Evolutionary conservation across 1,140 invertebrate genomes (phyloP).

Genomic region (Pararge aegeria): DNA sequence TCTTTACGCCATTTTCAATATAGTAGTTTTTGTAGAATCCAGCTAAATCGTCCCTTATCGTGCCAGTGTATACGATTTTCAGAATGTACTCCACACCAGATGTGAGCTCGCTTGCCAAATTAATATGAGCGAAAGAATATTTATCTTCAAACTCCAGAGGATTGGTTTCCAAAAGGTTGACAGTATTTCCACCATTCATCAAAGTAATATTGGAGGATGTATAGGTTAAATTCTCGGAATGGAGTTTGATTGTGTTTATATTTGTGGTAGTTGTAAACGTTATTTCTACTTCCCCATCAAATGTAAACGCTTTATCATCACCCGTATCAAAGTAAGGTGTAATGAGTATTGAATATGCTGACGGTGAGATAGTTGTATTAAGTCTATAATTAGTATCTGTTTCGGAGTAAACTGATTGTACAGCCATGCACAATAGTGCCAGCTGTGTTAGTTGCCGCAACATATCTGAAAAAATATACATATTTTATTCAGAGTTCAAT

Average conservation of each 20-base stretch:
- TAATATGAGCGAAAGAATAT: constrained; percentile 63
- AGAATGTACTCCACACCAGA: constrained; percentile 59
- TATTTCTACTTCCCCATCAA: constrained; percentile 82
- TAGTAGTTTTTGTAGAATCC: constrained; percentile 93
- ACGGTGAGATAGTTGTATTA: constrained; percentile 81
- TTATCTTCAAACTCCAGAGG: constrained; percentile 52
- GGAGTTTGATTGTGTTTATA: constrained; percentile 80
- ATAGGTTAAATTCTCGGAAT: constrained; percentile 82
- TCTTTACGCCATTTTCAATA: constrained; percentile 67
- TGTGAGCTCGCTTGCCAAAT: constrained; percentile 47
- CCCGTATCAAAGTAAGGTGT: constrained; percentile 80
- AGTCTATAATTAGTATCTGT: constrained; percentile 79
- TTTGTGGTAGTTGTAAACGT: constrained; percentile 48
- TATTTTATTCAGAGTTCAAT: not conserved
- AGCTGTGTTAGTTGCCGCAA: constrained; percentile 28
- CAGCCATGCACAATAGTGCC: constrained; percentile 22
- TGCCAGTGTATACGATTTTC: constrained; percentile 77
- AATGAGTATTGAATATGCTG: constrained; percentile 83
- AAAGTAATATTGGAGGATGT: constrained; percentile 58
- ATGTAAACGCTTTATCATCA: constrained; percentile 79
- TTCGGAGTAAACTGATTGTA: constrained; percentile 29
- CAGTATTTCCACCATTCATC: constrained; percentile 38
- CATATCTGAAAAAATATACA: constrained; percentile 44
- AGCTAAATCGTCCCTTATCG: constrained; percentile 81
- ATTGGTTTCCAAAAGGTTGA: constrained; percentile 34